Conservation (phyloP, 2,113 vertebrate species). For the Xiphophorus maculatus region DNA sequence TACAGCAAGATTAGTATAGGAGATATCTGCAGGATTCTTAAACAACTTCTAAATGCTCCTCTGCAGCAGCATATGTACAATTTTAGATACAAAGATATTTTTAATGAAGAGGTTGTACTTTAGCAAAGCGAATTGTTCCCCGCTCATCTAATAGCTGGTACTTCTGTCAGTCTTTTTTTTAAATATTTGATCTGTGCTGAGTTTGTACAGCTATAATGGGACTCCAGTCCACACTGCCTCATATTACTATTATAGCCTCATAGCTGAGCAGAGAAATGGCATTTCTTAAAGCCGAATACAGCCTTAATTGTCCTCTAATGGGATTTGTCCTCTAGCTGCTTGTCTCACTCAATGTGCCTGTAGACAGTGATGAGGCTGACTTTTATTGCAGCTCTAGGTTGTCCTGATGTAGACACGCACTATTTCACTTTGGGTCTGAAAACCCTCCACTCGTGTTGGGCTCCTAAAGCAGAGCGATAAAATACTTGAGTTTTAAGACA, state of each 20-base stretch:
- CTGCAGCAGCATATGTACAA: slow-evolving; percentile 8
- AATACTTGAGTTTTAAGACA: too few relatives aligned
- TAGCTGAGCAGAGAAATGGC: slow-evolving; percentile 37
- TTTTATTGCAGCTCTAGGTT: slow-evolving; percentile 68
- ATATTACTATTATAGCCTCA: slow-evolving; percentile 42
- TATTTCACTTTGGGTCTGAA: slow-evolving; percentile 6
- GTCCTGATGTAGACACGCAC: slow-evolving; percentile 34
- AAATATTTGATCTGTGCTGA: slow-evolving; percentile 52
- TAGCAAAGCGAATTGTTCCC: slow-evolving; percentile 16
- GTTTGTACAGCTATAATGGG: slow-evolving; percentile 64
- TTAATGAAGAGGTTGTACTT: slow-evolving; percentile 4
- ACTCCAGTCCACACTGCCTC: slow-evolving; percentile 36
- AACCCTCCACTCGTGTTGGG: slow-evolving; percentile 1
- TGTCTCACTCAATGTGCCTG: slow-evolving; percentile 59
- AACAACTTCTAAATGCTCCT: neutral
- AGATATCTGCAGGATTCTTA: neutral
- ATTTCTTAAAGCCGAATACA: slow-evolving; percentile 50
- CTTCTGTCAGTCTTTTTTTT: slow-evolving; percentile 29
- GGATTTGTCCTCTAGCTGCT: slow-evolving; percentile 71
- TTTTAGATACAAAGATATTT: slow-evolving; percentile 24
- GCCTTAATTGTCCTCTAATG: slow-evolving; percentile 71
- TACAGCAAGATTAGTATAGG: slow-evolving; percentile 18
- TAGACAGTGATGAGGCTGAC: slow-evolving; percentile 69
- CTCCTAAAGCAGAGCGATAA: neutral
- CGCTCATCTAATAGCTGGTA: slow-evolving; percentile 37